phyloP scores from a whole-genome alignment of 2,888 invertebrate genomes.

The Archips crataeganus region DNA sequence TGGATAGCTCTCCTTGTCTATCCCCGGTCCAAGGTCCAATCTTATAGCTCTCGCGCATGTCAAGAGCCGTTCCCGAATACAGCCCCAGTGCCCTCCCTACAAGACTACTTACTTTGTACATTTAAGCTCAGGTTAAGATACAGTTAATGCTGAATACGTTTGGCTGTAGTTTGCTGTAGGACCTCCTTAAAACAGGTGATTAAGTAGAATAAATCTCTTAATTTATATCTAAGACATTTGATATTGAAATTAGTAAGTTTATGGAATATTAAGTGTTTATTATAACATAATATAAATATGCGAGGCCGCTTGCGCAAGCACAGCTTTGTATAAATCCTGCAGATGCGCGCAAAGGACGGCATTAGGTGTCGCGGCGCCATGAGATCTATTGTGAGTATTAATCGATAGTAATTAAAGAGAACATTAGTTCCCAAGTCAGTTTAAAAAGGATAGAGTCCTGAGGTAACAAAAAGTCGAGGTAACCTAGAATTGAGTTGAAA shows the following conservation, averaged over 20 bases:
- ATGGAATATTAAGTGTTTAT: conserved; percentile 37
- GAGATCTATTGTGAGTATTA: conserved; percentile 33
- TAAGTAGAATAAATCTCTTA: background rate
- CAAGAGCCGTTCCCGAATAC: too few species aligned
- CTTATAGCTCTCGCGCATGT: too few species aligned
- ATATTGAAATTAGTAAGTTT: conserved; percentile 27
- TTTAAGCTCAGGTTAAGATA: too few species aligned
- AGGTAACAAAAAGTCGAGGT: too few species aligned
- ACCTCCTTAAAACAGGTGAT: too few species aligned
- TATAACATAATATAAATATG: conserved; percentile 25
- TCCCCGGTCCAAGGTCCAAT: too few species aligned
- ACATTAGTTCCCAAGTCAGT: background rate
- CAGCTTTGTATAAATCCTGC: conserved; percentile 24
- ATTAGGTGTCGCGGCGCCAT: conserved; percentile 27
- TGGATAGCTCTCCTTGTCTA: too few species aligned
- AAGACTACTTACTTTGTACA: too few species aligned
- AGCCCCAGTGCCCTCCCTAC: too few species aligned
- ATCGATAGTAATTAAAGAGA: background rate
- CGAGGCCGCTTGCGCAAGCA: conserved; percentile 37
- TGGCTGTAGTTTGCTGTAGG: background rate
- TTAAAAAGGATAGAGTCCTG: too few species aligned
- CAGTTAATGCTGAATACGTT: background rate
- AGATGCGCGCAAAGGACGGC: conserved; percentile 17
- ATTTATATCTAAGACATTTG: conserved; percentile 3
- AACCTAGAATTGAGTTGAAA: too few species aligned